phyloP scores from a whole-genome alignment of 2,888 invertebrate species.

The Philopedon plagiatum region DNA sequence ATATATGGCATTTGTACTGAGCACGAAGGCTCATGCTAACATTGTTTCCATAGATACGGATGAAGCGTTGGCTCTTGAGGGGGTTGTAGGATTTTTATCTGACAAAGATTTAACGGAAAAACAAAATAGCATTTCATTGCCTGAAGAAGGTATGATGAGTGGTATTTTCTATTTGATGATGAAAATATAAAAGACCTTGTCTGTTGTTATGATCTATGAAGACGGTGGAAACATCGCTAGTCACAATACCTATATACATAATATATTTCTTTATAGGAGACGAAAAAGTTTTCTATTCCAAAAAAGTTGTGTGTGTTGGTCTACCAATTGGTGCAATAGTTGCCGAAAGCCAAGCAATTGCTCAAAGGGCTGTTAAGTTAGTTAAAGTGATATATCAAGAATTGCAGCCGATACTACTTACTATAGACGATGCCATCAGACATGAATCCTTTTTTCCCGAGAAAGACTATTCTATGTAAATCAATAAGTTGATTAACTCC shows the following conservation, averaged over 20 bases:
- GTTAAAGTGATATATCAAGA: constrained; percentile 87
- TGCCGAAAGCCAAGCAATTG: constrained; percentile 82
- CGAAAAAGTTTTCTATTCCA: constrained; percentile 9
- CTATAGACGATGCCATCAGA: constrained; percentile 91
- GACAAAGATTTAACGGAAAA: constrained; percentile 80
- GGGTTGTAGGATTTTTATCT: constrained; percentile 85
- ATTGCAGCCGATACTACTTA: constrained; percentile 82
- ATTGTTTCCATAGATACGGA: constrained; percentile 81
- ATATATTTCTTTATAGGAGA: background rate
- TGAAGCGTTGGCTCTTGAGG: constrained; percentile 80
- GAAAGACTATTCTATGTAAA: too few species aligned
- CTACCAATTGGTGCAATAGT: constrained; percentile 72
- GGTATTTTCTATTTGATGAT: too few species aligned
- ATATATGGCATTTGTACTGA: constrained; percentile 84
- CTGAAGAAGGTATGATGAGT: constrained; percentile 81
- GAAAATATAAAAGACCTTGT: too few species aligned
- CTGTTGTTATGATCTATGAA: too few species aligned
- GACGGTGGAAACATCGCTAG: too few species aligned
- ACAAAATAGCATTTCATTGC: constrained; percentile 82
- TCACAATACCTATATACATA: constrained; percentile 57
- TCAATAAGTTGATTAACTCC: too few species aligned
- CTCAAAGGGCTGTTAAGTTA: constrained; percentile 85
- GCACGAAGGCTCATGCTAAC: constrained; percentile 86
- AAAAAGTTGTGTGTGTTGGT: background rate
- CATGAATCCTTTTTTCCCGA: constrained; percentile 76